Evolutionary conservation across 2,888 invertebrate genomes (phyloP).

Genomic region (Orthonevra nobilis): DNA sequence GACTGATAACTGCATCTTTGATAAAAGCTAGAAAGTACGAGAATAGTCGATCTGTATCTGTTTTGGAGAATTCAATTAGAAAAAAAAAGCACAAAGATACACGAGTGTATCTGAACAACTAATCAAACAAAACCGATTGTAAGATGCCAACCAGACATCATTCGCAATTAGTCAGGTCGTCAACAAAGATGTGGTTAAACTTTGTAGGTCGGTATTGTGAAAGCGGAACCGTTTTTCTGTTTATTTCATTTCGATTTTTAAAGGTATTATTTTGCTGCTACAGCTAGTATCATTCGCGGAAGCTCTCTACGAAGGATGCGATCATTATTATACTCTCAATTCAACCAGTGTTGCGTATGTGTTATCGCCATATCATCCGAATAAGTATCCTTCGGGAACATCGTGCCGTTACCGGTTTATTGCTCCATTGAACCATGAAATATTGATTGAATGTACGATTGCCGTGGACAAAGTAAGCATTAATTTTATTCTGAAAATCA

Average conservation of each 20-base stretch:
- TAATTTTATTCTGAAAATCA: too few relatives aligned
- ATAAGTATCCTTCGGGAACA: constrained; percentile 73
- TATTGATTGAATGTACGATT: constrained; percentile 74
- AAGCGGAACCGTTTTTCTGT: too few relatives aligned
- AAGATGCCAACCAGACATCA: constrained; percentile 17
- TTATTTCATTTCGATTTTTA: background rate
- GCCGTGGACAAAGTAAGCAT: constrained; percentile 74
- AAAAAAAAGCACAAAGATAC: too few relatives aligned
- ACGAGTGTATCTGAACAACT: too few relatives aligned
- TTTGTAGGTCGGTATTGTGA: constrained; percentile 46
- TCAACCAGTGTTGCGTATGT: constrained; percentile 72
- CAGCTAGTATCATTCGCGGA: background rate
- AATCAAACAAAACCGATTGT: constrained; percentile 39
- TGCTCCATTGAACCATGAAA: constrained; percentile 75
- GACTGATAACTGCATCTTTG: constrained; percentile 31
- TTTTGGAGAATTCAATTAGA: constrained; percentile 15
- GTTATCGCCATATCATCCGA: constrained; percentile 76
- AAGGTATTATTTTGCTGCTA: background rate
- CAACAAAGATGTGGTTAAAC: constrained; percentile 41
- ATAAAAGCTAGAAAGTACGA: too few relatives aligned
- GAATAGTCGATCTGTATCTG: constrained; percentile 38
- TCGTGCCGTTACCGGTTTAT: constrained; percentile 77
- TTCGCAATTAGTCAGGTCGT: constrained; percentile 38
- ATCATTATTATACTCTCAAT: constrained; percentile 71
- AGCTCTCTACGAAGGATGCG: constrained; percentile 72